These are phyloP conservation scores for Thecocarcelia acutangulata DNA, from an alignment of 2,888 invertebrate species.

Conservation along the genomic window DNA sequence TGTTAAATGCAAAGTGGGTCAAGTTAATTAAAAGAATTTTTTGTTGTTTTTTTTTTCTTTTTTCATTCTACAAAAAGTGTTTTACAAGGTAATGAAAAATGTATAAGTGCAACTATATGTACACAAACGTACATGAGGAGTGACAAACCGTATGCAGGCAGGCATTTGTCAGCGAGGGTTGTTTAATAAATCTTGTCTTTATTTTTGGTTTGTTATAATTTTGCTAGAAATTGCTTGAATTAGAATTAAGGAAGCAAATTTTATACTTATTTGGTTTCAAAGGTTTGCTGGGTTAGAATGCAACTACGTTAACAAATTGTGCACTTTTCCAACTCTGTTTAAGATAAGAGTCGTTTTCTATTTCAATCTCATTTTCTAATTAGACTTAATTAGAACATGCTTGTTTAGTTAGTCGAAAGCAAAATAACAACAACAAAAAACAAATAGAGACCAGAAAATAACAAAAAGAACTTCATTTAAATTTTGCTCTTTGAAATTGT, in stretches of 20 bases:
- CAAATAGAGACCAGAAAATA: neutral
- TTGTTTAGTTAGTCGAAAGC: constrained; percentile 21
- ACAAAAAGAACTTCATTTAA: too few relatives aligned
- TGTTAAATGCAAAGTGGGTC: constrained; percentile 46
- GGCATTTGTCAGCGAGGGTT: too few relatives aligned
- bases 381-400: constrained; percentile 44
- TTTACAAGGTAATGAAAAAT: constrained; percentile 22
- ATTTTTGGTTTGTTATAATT: too few relatives aligned
- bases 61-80: neutral
- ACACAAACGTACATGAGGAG: too few relatives aligned
- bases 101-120: neutral
- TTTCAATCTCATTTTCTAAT: constrained; percentile 8
- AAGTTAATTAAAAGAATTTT: constrained; percentile 64
- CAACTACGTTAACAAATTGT: too few relatives aligned
- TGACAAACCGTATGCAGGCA: too few relatives aligned
- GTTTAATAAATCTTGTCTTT: too few relatives aligned
- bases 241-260: too few relatives aligned
- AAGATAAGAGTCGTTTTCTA: neutral
- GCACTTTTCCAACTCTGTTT: neutral
- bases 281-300: neutral
- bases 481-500: too few relatives aligned
- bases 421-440: neutral
- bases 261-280: too few relatives aligned
- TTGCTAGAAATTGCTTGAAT: too few relatives aligned
- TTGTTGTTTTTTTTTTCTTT: too few relatives aligned